Evolutionary conservation across 2,888 invertebrate genomes (phyloP).

Genomic region (Notodonta dromedarius): DNA sequence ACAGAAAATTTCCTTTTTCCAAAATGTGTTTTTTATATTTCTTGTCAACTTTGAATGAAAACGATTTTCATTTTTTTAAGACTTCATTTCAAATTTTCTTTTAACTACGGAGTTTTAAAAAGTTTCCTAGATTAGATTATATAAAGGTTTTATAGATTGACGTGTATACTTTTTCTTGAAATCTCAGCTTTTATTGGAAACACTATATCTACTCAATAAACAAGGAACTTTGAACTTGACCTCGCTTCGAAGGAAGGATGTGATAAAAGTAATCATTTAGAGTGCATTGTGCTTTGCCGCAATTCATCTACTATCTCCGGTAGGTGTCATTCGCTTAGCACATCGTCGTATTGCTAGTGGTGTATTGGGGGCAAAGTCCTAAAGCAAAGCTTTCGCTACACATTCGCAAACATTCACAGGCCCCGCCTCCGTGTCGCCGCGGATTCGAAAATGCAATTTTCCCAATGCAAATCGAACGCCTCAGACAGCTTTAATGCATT

Average conservation of each 20-base stretch:
- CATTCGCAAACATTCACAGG: constrained; percentile 68
- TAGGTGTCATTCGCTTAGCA: constrained; percentile 27
- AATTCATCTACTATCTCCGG: constrained; percentile 21
- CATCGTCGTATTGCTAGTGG: constrained; percentile 23
- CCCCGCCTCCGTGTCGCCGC: constrained; percentile 62
- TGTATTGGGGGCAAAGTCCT: constrained; percentile 43
- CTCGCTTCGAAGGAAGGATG: background rate
- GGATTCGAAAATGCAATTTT: constrained; percentile 79
- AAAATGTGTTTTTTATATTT: constrained; percentile 20
- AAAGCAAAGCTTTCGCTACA: constrained; percentile 61
- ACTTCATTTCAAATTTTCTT: background rate
- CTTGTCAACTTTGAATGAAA: constrained; percentile 44
- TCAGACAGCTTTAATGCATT: constrained; percentile 80
- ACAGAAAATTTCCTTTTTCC: constrained; percentile 42
- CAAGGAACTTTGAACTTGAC: background rate
- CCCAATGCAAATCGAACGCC: constrained; percentile 79
- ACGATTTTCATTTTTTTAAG: constrained; percentile 13
- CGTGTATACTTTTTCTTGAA: too few relatives aligned
- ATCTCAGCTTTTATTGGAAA: too few relatives aligned
- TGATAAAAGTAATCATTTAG: constrained; percentile 18
- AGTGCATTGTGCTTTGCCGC: constrained; percentile 20
- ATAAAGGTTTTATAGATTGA: too few relatives aligned
- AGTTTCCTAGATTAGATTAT: background rate
- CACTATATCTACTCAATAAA: too few relatives aligned
- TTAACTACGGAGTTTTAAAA: background rate